Conservation (phyloP, 2,797 vertebrate genomes). For the Takifugu ocellatus region DNA sequence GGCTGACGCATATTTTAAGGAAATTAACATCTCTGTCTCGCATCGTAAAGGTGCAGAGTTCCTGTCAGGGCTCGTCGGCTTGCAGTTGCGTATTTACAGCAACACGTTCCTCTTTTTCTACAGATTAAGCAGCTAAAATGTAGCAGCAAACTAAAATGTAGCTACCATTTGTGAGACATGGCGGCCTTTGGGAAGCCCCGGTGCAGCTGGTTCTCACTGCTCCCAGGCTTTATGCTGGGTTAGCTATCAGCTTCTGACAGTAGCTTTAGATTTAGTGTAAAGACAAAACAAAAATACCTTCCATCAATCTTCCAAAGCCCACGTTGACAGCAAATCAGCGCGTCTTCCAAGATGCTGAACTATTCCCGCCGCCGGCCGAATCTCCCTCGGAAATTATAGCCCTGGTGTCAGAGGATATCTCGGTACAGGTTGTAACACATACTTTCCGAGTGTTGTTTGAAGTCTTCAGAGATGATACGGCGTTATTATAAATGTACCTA, state of each 20-base stretch:
- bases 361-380: neutral
- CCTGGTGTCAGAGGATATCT: neutral
- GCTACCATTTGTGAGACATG: too few relatives aligned
- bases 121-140: too few relatives aligned
- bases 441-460: neutral
- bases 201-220: too few relatives aligned
- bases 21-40: too few relatives aligned
- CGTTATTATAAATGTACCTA: slow-evolving; percentile 28
- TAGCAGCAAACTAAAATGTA: too few relatives aligned
- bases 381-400: neutral
- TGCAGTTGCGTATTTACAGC: too few relatives aligned
- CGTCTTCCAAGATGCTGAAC: neutral
- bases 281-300: neutral
- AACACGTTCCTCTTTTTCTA: too few relatives aligned
- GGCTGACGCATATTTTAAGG: too few relatives aligned
- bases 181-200: too few relatives aligned
- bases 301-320: neutral
- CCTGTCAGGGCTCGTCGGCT: too few relatives aligned
- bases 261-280: neutral
- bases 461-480: slow-evolving; percentile 7
- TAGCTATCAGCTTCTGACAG: neutral
- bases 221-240: neutral
- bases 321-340: neutral
- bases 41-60: too few relatives aligned
- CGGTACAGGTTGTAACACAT: neutral